Conservation (phyloP, 2,888 invertebrate genomes). For the Heterodera filipjevi region DNA sequence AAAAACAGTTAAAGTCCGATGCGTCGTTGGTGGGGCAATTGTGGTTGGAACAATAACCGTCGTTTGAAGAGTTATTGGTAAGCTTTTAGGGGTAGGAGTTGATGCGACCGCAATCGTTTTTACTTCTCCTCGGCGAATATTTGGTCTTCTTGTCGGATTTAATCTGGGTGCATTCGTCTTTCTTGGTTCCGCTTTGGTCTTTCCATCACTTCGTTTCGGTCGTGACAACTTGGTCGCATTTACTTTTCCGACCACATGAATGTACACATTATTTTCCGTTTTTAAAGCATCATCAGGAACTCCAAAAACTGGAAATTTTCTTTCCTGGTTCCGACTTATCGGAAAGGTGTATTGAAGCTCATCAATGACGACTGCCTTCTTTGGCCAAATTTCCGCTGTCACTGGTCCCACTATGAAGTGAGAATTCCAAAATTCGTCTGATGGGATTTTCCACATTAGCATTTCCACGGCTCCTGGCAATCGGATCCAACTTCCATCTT, state of each 20-base stretch:
- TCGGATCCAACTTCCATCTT: background rate
- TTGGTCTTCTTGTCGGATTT: background rate
- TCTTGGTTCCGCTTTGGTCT: background rate
- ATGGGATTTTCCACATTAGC: constrained; percentile 7
- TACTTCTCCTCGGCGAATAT: no score
- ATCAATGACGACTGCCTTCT: constrained; percentile 1
- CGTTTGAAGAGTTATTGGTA: background rate
- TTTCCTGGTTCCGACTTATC: background rate
- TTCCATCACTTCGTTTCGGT: background rate
- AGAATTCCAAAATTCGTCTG: background rate
- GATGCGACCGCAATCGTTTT: no score
- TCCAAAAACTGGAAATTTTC: background rate
- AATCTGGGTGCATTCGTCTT: background rate
- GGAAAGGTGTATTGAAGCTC: background rate
- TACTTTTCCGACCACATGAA: background rate
- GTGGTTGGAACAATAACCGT: background rate
- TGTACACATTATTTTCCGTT: background rate
- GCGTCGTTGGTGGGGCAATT: background rate
- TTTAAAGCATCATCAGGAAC: background rate
- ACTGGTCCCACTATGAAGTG: background rate
- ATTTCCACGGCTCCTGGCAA: background rate
- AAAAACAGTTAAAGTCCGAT: background rate
- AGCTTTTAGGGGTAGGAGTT: no score
- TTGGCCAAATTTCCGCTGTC: background rate
- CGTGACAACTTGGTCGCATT: background rate